These are phyloP conservation scores for Sciaenops ocellatus DNA, from an alignment of 2,797 vertebrate genomes.

Conservation along the genomic window DNA sequence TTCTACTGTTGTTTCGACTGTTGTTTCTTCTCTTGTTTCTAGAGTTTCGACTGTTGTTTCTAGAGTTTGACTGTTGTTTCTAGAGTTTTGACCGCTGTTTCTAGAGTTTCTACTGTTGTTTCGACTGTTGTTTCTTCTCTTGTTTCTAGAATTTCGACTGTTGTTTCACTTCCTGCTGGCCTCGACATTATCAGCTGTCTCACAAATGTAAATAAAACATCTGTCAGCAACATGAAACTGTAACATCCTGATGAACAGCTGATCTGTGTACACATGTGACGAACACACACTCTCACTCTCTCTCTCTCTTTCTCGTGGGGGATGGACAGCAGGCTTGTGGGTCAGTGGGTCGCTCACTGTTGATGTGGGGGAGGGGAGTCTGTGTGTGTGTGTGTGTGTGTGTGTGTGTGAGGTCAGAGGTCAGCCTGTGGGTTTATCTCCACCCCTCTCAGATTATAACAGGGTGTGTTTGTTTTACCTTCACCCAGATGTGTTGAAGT, in stretches of 20 bases:
- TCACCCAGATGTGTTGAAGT: constrained; percentile 1
- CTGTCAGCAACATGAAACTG: too few relatives aligned
- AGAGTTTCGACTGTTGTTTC: too few relatives aligned
- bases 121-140: too few relatives aligned
- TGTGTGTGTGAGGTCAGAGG: constrained; percentile 47
- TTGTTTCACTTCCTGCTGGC: background rate
- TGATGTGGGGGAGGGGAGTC: constrained; percentile 7
- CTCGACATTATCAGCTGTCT: background rate
- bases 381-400: constrained; percentile 3
- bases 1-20: too few relatives aligned
- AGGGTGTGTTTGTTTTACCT: constrained; percentile 37
- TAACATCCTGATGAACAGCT: too few relatives aligned
- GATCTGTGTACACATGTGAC: too few relatives aligned
- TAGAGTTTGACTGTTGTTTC: too few relatives aligned
- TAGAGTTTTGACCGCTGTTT: too few relatives aligned
- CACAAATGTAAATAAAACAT: background rate
- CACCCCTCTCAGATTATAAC: constrained; percentile 34
- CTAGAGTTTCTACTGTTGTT: too few relatives aligned
- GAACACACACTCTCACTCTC: background rate
- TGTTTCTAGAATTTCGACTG: too few relatives aligned
- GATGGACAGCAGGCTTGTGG: constrained; percentile 18
- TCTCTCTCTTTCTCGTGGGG: constrained; percentile 11
- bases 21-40: too few relatives aligned
- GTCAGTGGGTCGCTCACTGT: constrained; percentile 44
- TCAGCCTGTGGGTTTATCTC: constrained; percentile 48